These are phyloP conservation scores for Cottoperca gobio DNA, from an alignment of 2,797 vertebrate species.

Conservation along the genomic window DNA sequence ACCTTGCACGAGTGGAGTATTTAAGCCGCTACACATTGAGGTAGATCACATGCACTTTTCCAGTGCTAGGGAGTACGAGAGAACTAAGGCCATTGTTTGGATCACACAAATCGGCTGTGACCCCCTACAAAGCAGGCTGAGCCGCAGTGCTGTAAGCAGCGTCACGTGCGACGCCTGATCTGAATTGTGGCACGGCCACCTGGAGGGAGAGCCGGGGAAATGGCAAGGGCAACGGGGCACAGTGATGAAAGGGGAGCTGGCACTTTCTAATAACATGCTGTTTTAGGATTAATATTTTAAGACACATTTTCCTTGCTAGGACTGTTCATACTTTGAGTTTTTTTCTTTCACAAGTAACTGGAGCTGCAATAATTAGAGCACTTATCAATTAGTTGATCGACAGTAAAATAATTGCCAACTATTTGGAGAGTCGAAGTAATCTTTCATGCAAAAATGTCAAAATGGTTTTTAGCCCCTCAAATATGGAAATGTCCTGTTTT, in stretches of 20 bases:
- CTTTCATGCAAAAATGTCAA: no score
- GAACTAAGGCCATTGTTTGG: conserved; percentile 78
- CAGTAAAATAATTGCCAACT: no score
- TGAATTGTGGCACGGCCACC: conserved; percentile 49
- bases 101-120: conserved; percentile 77
- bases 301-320: not conserved
- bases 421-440: no score
- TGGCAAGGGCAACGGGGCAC: not conserved
- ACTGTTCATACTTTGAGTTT: not conserved
- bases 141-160: conserved; percentile 64
- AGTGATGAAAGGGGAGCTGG: conserved; percentile 5
- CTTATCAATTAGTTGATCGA: no score
- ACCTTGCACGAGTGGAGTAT: conserved; percentile 64
- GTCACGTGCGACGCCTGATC: conserved; percentile 69
- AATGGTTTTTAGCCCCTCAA: no score
- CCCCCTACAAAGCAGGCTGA: conserved; percentile 66
- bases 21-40: conserved; percentile 69
- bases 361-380: no score
- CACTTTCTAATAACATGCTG: not conserved
- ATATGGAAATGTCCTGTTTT: no score
- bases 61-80: conserved; percentile 33
- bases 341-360: conserved; percentile 7
- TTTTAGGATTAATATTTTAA: conserved; percentile 30
- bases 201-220: conserved; percentile 18
- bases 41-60: conserved; percentile 76